phyloP scores from a whole-genome alignment of 2,888 invertebrate species.

The Selenia dentaria region DNA sequence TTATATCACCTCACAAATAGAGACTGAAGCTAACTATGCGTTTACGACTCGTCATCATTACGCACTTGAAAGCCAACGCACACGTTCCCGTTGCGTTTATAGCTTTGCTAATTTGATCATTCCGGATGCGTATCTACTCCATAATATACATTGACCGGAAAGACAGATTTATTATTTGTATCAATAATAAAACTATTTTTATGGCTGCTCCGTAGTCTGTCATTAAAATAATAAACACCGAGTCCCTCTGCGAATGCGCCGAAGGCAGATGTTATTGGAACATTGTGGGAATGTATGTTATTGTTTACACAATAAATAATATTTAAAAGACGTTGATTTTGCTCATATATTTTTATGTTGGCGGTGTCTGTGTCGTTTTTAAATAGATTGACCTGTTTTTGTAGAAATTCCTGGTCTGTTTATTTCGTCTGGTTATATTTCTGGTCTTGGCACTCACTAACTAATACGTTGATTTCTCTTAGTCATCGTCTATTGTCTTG shows the following conservation, averaged over 20 bases:
- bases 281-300: constrained; percentile 26
- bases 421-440: constrained; percentile 8
- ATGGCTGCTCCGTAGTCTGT: constrained; percentile 37
- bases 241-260: constrained; percentile 31
- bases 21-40: not conserved
- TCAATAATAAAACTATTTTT: constrained; percentile 53
- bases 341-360: constrained; percentile 39
- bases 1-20: constrained; percentile 2
- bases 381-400: constrained; percentile 47
- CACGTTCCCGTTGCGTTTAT: constrained; percentile 16
- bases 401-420: constrained; percentile 19
- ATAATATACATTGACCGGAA: constrained; percentile 48
- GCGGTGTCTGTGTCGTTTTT: constrained; percentile 35
- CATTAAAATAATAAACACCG: constrained; percentile 53
- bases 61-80: constrained; percentile 7
- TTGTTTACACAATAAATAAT: constrained; percentile 56
- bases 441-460: not conserved
- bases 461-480: not conserved
- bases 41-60: constrained; percentile 4
- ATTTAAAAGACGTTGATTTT: constrained; percentile 47
- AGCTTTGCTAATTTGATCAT: constrained; percentile 38
- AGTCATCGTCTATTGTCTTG: no score
- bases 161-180: constrained; percentile 53
- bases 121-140: constrained; percentile 39
- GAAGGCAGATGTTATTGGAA: constrained; percentile 32